Evolutionary conservation across 2,888 invertebrate species (phyloP), one percentile per base, ranked within the genome.

Genomic region (Melanchra persicariae): DNA sequence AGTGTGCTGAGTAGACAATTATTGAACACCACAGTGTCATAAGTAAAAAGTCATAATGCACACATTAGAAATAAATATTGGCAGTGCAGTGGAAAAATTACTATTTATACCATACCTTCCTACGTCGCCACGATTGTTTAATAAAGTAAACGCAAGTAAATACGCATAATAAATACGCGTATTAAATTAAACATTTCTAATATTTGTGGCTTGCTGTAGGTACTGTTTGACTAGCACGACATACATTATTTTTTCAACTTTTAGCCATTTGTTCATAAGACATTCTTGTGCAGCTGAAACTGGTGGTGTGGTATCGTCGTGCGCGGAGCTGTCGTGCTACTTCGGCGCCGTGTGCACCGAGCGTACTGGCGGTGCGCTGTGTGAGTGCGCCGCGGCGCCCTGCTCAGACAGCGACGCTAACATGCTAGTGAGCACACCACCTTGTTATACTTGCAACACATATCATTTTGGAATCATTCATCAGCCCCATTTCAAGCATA

Each of bases 281-380:
- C 0, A 37, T 10, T 57, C 2, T 34, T 34, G 0, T 51, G 8
- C 66, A 97, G 97, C 96, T 75, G 97, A 97, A 91, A 96, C 95
- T 61, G 97, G 97, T 43, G 97, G 97, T n/a, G 96, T 97, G 64
- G 96, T 97, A 22, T 97, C 97, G 22, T 97, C 97, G 71, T 98
- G 98, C 92, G 95, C 96, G 69, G 97, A 98, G 79, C 93, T 98
- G 84, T 97, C 97, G 45, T 98, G 99, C 91, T 97, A 98, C 90
- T 98, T 98, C 90, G 98, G 98, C 12, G 98, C 98, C 1, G 97
- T 97, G 61, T 99, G 99, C 92, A 97, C 97, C 45, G 97, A 98
- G 89, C 96, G 97, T 74, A 97, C 97, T 19, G 97, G 97, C 1
- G 97, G 97, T 22, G 98, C 98, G 1, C 96, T 97, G 64, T 98